Percentiles rank a stretch among this genome's conserved stretches.
Evolutionary conservation across 2,113 vertebrate genomes (phyloP).

Genomic region (Poecile atricapillus): DNA sequence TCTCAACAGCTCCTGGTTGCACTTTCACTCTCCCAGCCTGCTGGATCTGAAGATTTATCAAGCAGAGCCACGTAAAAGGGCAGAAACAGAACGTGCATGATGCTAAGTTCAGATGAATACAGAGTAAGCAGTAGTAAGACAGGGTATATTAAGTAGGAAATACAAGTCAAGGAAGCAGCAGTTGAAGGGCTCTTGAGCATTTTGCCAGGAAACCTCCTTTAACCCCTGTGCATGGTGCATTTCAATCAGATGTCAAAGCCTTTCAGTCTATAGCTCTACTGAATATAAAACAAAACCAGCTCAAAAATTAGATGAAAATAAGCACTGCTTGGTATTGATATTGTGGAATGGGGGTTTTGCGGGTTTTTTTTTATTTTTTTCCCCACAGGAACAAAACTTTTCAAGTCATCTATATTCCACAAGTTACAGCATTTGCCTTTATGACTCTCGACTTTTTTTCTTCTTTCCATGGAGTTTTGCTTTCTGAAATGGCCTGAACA

Average conservation of each 20-base stretch:
- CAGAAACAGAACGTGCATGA: neutral
- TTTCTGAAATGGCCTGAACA: neutral
- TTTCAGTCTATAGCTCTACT: neutral
- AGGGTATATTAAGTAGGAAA: neutral
- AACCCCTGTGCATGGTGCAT: neutral
- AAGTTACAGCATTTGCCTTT: neutral
- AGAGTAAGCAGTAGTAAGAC: neutral
- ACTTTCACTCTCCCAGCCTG: constrained; percentile 8
- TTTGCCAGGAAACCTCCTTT: neutral
- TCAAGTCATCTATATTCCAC: neutral
- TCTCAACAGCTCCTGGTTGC: neutral
- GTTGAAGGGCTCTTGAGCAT: neutral
- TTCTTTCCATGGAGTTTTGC: neutral
- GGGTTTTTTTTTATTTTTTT: neutral
- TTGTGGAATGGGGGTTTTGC: rapidly evolving
- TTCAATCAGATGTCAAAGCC: neutral
- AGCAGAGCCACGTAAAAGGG: neutral
- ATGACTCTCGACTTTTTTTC: neutral
- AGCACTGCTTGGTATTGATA: neutral
- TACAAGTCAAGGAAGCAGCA: neutral
- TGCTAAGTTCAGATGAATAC: neutral
- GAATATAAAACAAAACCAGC: neutral
- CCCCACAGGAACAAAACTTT: rapidly evolving
- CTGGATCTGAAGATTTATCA: constrained; percentile 2
- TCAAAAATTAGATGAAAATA: neutral